Base-by-base conservation (phyloP, 2,113 vertebrate species). In the Grammomys dolichurus region DNA sequence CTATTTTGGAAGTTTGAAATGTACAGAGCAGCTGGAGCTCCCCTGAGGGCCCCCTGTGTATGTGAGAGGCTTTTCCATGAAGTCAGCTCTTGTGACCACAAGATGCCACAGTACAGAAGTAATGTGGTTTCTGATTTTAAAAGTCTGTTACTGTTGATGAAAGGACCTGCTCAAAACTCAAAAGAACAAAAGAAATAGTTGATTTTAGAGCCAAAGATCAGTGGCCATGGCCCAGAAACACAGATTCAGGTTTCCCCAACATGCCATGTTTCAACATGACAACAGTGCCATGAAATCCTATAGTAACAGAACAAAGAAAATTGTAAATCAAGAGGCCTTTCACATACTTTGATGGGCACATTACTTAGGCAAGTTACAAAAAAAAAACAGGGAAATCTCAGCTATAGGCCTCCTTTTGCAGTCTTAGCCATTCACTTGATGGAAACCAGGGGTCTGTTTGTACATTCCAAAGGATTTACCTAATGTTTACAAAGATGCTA, bases 1-100 rank as follows among this genome's bases (percentile, higher is more conserved):
- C 46, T 81, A 82, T 93, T 96, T 89, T 89, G 33, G 60, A 89
- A 93, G 60, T 93, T 89, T 97, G 95, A 95, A 97, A 94, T 93
- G 28, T 67, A 46, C 89, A 89, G 54, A 93, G 73, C 95, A 95
- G 76, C 93, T 97, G 91, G 87, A 94, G 82, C 75, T 80, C 3
- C 86, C 24, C 31, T 20, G 33, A 85, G 63, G 48, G 60, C 26
- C 67, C 56, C 56, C 12, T 86, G 2, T 85, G n/a, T 85, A n/a
- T 87, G 51, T 86, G 70, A 73, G 43, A 80, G 6, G n/a, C 33
- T 85, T 81, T 87, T 92, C 89, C 75, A 90, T 87, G 63, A 95
- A 95, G 92, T 95, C 73, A 95, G 65, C 31, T 93, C 78, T 72
- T 87, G 63, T 69, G 75, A 13, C 60, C 77, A 48, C 75, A 91